phyloP scores from a whole-genome alignment of 2,113 vertebrate species.

The Turdus rufiventris region DNA sequence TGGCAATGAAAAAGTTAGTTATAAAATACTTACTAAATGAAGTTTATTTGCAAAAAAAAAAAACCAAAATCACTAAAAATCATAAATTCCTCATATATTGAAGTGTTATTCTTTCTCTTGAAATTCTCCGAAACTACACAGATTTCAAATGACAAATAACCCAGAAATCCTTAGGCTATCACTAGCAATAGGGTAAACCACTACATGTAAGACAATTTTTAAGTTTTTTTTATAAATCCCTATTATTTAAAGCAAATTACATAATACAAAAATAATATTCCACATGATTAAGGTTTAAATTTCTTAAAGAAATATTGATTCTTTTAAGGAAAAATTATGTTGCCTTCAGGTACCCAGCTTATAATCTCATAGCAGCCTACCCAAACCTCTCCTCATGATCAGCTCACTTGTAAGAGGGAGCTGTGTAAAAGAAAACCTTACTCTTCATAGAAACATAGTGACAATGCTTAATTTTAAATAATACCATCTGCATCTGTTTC shows the following conservation, averaged over 20 bases:
- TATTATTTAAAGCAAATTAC: not conserved
- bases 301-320: not conserved
- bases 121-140: not conserved
- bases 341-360: not conserved
- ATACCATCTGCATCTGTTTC: not conserved
- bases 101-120: not conserved
- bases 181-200: not conserved
- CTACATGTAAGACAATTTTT: not conserved
- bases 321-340: not conserved
- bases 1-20: not conserved
- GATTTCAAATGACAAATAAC: not conserved
- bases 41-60: not conserved
- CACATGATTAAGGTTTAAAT: not conserved
- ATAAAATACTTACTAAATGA: not conserved
- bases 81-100: not conserved
- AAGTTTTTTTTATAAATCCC: not conserved
- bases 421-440: not conserved
- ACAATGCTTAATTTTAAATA: not conserved
- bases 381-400: not conserved
- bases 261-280: not conserved
- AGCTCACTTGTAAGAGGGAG: not conserved
- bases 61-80: not conserved
- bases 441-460: not conserved
- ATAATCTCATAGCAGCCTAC: not conserved
- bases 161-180: not conserved